A percentile compares a stretch with the other conserved stretches of the same genome.
Evolutionary conservation across 2,888 invertebrate species (phyloP).

Genomic region (Drosophila prostipennis): DNA sequence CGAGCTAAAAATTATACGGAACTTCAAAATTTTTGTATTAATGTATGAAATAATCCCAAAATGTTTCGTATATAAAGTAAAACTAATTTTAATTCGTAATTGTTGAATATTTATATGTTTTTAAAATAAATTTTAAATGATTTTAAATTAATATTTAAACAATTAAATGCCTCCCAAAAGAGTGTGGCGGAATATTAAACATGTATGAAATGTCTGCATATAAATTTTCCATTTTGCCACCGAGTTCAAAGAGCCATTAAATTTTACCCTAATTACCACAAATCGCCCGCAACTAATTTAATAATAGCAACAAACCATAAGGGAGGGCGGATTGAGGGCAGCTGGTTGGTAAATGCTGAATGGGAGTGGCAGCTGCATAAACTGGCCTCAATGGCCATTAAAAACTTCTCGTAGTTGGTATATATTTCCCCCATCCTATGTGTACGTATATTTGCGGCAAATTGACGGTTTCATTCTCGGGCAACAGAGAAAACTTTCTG

Average conservation of each 20-base stretch:
- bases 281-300: conserved; percentile 79
- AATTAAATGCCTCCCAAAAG: too few relatives aligned
- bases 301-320: conserved; percentile 66
- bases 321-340: conserved; percentile 9
- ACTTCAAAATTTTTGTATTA: too few relatives aligned
- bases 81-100: too few relatives aligned
- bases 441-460: conserved; percentile 53
- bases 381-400: conserved; percentile 69
- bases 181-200: not conserved
- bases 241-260: conserved; percentile 63
- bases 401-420: conserved; percentile 53
- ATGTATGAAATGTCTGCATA: not conserved
- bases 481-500: conserved; percentile 61
- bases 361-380: conserved; percentile 67
- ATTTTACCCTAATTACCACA: conserved; percentile 73
- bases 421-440: conserved; percentile 19
- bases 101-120: too few relatives aligned
- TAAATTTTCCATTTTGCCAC: conserved; percentile 5
- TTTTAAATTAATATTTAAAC: too few relatives aligned
- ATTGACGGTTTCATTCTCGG: conserved; percentile 59
- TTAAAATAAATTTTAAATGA: too few relatives aligned
- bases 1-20: too few relatives aligned
- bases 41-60: too few relatives aligned
- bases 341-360: conserved; percentile 18
- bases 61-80: too few relatives aligned